A percentile compares a stretch with the other conserved stretches of the same genome.
phyloP scores from a whole-genome alignment of 2,888 invertebrate species.

The Caprella mutica region DNA sequence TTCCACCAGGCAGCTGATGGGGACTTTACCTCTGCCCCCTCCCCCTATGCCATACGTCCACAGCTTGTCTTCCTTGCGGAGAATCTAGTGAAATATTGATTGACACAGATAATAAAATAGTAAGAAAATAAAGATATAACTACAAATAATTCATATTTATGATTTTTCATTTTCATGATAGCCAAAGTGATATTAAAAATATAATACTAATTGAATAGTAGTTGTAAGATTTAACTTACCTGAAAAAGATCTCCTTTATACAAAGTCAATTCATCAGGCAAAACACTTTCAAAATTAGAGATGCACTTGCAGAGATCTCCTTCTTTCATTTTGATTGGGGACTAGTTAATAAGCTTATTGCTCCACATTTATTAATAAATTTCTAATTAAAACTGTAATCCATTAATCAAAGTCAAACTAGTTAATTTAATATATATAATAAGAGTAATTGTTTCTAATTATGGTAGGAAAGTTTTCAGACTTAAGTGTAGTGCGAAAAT shows the following conservation, averaged over 20 bases:
- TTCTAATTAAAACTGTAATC: too few species aligned
- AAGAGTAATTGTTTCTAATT: too few species aligned
- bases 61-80: conserved; percentile 24
- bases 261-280: conserved; percentile 42
- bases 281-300: conserved; percentile 17
- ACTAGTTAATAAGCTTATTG: too few species aligned
- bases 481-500: too few species aligned
- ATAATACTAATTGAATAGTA: neutral
- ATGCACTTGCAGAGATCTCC: conserved; percentile 31
- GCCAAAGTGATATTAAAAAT: neutral
- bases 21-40: conserved; percentile 23
- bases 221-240: conserved; percentile 14
- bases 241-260: conserved; percentile 32
- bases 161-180: neutral
- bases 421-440: too few species aligned
- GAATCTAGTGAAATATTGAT: conserved; percentile 19
- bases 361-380: too few species aligned
- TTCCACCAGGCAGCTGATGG: conserved; percentile 23
- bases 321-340: conserved; percentile 20
- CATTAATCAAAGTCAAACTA: too few species aligned
- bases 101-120: too few species aligned
- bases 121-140: neutral
- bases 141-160: neutral
- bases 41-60: conserved; percentile 30
- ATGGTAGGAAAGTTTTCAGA: too few species aligned